phyloP scores from a whole-genome alignment of 1,140 invertebrate species.

The Maconellicoccus hirsutus region DNA sequence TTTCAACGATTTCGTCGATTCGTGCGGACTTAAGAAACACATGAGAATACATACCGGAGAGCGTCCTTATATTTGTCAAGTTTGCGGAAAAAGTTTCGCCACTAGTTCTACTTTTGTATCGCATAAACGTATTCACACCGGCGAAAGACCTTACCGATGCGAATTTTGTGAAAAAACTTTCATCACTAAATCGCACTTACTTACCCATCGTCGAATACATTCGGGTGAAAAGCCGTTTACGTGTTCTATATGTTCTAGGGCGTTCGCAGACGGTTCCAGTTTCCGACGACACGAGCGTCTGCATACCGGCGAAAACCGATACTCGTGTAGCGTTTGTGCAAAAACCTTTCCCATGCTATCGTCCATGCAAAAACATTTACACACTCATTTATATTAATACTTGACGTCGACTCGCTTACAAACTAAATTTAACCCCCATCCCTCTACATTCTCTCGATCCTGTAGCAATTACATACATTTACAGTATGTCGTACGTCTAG shows the following conservation, averaged over 20 bases:
- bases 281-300: constrained; percentile 42
- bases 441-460: no score
- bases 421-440: no score
- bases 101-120: constrained; percentile 28
- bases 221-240: constrained; percentile 40
- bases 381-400: not conserved
- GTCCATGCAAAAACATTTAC: constrained; percentile 34
- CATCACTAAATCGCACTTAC: constrained; percentile 77
- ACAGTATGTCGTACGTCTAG: no score
- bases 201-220: constrained; percentile 73
- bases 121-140: constrained; percentile 29
- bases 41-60: constrained; percentile 57
- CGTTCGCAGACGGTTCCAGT: constrained; percentile 37
- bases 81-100: constrained; percentile 29
- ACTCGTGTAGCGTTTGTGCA: constrained; percentile 59
- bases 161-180: constrained; percentile 73
- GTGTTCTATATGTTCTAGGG: constrained; percentile 47
- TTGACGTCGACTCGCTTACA: no score
- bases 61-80: constrained; percentile 35
- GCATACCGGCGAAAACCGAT: constrained; percentile 61
- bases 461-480: no score
- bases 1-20: constrained; percentile 58
- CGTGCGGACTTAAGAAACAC: constrained; percentile 57
- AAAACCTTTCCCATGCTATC: constrained; percentile 75
- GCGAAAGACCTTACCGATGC: constrained; percentile 56